Evolutionary conservation across 2,797 vertebrate species (phyloP).

Genomic region (Bradypus variegatus): DNA sequence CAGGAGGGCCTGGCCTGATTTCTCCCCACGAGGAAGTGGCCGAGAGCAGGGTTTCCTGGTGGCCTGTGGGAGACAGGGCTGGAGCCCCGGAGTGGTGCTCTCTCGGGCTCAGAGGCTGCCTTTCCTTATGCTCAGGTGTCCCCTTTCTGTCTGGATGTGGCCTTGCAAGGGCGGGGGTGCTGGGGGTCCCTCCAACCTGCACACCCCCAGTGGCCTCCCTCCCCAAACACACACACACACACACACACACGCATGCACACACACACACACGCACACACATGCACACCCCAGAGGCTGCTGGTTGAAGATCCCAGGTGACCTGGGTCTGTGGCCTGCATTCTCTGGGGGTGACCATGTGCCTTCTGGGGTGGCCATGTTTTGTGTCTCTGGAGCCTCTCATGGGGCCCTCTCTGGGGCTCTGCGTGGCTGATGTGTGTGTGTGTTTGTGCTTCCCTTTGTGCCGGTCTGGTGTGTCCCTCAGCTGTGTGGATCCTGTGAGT

Average conservation of each 20-base stretch:
- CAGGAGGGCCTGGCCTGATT: not conserved
- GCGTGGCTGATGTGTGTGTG: too few species aligned
- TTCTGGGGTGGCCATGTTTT: not conserved
- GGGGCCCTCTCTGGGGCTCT: not conserved
- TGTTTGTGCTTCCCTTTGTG: too few species aligned
- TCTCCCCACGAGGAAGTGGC: not conserved
- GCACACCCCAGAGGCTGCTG: not conserved
- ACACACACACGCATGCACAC: accelerated
- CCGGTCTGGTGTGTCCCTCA: too few species aligned
- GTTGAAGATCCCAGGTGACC: too few species aligned
- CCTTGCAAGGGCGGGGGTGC: not conserved
- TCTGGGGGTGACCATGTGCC: not conserved
- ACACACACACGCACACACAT: accelerated
- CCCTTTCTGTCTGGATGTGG: not conserved
- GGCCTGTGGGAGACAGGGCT: too few species aligned
- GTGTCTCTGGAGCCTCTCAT: not conserved
- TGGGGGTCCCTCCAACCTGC: not conserved
- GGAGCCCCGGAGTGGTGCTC: not conserved
- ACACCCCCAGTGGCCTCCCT: accelerated
- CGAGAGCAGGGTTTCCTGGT: not conserved
- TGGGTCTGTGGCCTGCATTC: not conserved
- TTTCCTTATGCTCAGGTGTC: not conserved
- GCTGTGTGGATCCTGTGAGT: too few species aligned
- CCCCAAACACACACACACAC: too few species aligned
- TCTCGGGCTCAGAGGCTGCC: not conserved